Conservation (phyloP, 2,888 invertebrate genomes). For the Dolichomitus sp. region DNA sequence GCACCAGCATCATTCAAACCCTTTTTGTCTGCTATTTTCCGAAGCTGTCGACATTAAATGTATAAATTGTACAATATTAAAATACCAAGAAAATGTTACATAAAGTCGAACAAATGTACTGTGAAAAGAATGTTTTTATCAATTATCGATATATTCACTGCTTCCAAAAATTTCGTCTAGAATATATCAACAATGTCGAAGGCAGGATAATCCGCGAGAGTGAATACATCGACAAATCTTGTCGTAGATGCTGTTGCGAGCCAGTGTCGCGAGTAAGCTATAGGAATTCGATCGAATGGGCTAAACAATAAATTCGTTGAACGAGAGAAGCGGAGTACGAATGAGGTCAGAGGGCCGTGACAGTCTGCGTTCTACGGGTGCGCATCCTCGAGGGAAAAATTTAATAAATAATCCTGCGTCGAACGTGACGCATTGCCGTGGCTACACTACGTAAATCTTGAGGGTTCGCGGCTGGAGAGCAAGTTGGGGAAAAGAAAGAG, state of each 20-base stretch:
- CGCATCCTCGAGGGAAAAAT: slow-evolving; percentile 60
- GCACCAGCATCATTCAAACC: no score
- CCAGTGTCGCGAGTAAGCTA: slow-evolving; percentile 7
- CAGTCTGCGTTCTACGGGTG: slow-evolving; percentile 20
- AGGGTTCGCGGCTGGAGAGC: slow-evolving; percentile 19
- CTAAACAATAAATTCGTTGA: slow-evolving; percentile 60
- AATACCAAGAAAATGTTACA: not conserved
- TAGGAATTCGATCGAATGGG: slow-evolving; percentile 32
- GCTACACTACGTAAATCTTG: slow-evolving; percentile 62
- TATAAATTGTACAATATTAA: no score
- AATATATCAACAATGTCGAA: not conserved
- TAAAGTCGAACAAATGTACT: not conserved
- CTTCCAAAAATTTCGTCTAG: not conserved
- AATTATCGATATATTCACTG: not conserved
- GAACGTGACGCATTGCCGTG: slow-evolving; percentile 65
- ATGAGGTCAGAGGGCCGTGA: slow-evolving; percentile 59
- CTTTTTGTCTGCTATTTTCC: not conserved
- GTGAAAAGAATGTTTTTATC: not conserved
- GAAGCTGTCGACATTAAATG: not conserved
- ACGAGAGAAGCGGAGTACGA: slow-evolving; percentile 47
- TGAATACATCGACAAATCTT: slow-evolving; percentile 27
- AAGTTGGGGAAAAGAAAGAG: slow-evolving; percentile 8
- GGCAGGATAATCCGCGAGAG: slow-evolving; percentile 1
- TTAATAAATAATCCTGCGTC: slow-evolving; percentile 67
- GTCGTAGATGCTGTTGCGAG: slow-evolving; percentile 21